phyloP scores from a whole-genome alignment of 2,113 vertebrate species.

The Callaeas wilsoni region DNA sequence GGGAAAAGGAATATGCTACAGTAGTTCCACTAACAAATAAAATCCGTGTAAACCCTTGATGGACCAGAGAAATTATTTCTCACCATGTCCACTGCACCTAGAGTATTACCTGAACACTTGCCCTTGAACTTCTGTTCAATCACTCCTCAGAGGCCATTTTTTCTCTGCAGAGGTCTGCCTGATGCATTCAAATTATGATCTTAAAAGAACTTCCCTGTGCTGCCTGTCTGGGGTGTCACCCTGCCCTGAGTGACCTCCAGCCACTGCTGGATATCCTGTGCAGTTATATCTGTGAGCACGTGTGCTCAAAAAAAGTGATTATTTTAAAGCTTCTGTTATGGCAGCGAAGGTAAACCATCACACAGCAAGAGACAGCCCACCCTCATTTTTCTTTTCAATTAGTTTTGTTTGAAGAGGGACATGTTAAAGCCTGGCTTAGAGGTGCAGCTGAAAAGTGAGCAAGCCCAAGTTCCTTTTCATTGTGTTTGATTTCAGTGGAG shows the following conservation, averaged over 20 bases:
- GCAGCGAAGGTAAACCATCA: not conserved
- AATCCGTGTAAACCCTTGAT: not conserved
- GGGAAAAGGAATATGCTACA: not conserved
- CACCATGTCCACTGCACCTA: not conserved
- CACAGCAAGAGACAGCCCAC: not conserved
- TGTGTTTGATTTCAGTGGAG: not conserved
- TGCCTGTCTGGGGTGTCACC: too few relatives aligned
- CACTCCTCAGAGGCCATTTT: not conserved
- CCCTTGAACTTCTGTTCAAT: not conserved
- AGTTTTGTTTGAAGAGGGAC: not conserved
- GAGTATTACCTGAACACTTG: not conserved
- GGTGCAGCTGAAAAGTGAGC: not conserved
- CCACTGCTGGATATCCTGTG: not conserved
- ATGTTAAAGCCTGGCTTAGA: not conserved
- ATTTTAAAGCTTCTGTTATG: not conserved
- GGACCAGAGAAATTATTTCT: not conserved
- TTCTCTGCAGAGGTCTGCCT: not conserved
- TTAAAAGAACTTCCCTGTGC: not conserved
- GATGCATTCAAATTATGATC: not conserved
- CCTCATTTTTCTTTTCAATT: not conserved
- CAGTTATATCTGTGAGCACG: fast-evolving
- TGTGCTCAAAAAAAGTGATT: not conserved
- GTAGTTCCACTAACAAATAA: not conserved
- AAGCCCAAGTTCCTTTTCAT: not conserved
- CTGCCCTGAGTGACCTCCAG: not conserved